These are phyloP conservation scores for Gryllus longicercus DNA, from an alignment of 2,888 invertebrate genomes.

Conservation along the genomic window DNA sequence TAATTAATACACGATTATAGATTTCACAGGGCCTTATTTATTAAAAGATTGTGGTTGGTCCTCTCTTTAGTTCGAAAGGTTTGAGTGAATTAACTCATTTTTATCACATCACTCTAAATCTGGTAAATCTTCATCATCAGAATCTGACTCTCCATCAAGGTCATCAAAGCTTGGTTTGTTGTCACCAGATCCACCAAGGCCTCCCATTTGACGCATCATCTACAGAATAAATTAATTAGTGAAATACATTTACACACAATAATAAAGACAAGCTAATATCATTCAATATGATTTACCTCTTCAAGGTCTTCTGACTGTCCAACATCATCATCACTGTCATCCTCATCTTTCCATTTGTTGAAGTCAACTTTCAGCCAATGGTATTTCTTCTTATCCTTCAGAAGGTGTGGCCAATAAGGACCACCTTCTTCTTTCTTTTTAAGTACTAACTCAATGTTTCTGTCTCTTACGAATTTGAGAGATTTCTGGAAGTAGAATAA, in stretches of 20 bases:
- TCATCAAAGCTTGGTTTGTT: slow-evolving; percentile 72
- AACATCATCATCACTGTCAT: slow-evolving; percentile 81
- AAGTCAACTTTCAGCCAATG: slow-evolving; percentile 98
- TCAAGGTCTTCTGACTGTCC: slow-evolving; percentile 55
- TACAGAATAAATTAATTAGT: slow-evolving; percentile 40
- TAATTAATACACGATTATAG: slow-evolving; percentile 4
- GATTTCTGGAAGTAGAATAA: slow-evolving; percentile 49
- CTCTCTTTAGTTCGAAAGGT: not conserved
- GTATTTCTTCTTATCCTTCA: slow-evolving; percentile 82
- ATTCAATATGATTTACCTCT: slow-evolving; percentile 48
- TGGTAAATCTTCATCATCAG: slow-evolving; percentile 76
- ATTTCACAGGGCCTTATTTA: slow-evolving; percentile 10
- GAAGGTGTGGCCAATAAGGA: slow-evolving; percentile 83
- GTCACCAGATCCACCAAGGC: slow-evolving; percentile 54
- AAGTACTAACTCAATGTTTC: slow-evolving; percentile 53
- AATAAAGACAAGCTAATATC: not conserved
- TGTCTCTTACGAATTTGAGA: slow-evolving; percentile 49
- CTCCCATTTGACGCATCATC: slow-evolving; percentile 73
- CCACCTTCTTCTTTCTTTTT: slow-evolving; percentile 62
- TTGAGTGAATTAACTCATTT: not conserved
- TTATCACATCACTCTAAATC: slow-evolving; percentile 60
- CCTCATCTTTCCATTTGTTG: slow-evolving; percentile 96
- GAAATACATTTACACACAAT: not conserved
- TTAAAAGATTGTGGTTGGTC: slow-evolving; percentile 20
- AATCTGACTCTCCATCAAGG: slow-evolving; percentile 65